phyloP scores from a whole-genome alignment of 1,140 invertebrate genomes.

The Maniola jurtina region DNA sequence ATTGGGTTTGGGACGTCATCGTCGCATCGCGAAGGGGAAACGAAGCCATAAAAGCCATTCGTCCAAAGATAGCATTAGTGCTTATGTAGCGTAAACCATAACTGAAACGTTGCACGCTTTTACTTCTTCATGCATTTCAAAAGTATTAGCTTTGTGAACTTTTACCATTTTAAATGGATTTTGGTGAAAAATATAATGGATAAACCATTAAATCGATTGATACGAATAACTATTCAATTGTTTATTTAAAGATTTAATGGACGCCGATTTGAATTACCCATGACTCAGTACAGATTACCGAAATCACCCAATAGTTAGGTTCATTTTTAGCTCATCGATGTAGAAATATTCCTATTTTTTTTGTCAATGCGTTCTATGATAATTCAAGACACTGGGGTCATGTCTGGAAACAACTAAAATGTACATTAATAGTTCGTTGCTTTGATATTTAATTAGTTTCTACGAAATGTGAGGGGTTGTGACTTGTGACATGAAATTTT shows the following conservation, averaged over 20 bases:
- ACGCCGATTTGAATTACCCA: no score
- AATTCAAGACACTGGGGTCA: not conserved
- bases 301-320: no score
- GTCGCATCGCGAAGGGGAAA: slow-evolving; percentile 38
- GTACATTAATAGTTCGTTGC: not conserved
- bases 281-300: no score
- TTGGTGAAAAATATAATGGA: no score
- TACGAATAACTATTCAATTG: no score
- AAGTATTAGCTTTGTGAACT: not conserved
- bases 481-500: not conserved
- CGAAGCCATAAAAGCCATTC: slow-evolving; percentile 51
- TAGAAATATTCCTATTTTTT: no score
- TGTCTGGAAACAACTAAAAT: not conserved
- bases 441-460: not conserved
- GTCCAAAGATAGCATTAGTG: slow-evolving; percentile 45
- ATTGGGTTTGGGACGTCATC: slow-evolving; percentile 40
- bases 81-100: slow-evolving; percentile 31
- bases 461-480: not conserved
- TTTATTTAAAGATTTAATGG: no score
- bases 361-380: no score
- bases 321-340: no score
- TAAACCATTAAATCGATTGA: no score
- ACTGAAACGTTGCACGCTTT: slow-evolving; percentile 32
- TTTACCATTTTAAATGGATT: not conserved
- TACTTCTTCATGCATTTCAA: slow-evolving; percentile 17